These are phyloP conservation scores for Syrphus vitripennis DNA, from an alignment of 2,888 invertebrate species.

Conservation along the genomic window DNA sequence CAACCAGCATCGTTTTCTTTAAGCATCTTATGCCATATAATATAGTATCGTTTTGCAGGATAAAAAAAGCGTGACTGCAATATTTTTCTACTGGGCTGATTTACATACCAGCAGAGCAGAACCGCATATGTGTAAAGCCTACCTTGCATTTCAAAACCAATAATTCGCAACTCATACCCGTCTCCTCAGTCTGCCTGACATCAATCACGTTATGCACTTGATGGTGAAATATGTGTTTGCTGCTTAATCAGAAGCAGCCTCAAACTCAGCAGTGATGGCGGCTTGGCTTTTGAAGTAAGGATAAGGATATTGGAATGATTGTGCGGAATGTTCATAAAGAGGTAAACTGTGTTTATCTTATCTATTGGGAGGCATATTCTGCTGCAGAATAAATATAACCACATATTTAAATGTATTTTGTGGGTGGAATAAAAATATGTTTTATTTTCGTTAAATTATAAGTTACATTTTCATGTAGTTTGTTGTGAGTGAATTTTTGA, in stretches of 20 bases:
- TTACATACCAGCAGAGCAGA: slow-evolving; percentile 59
- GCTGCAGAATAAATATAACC: slow-evolving; percentile 27
- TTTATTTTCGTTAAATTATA: neutral
- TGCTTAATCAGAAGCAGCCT: slow-evolving; percentile 55
- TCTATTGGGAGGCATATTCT: slow-evolving; percentile 46
- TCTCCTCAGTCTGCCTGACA: neutral
- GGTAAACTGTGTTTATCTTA: slow-evolving; percentile 30
- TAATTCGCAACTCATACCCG: neutral
- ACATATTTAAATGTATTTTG: slow-evolving; percentile 4
- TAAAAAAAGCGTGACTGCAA: slow-evolving; percentile 73
- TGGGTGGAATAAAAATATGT: neutral
- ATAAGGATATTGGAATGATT: neutral
- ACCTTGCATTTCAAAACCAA: slow-evolving; percentile 10
- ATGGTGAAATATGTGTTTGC: slow-evolving; percentile 67
- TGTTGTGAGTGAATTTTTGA: neutral
- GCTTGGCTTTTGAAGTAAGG: slow-evolving; percentile 22
- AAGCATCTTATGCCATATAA: slow-evolving; percentile 49
- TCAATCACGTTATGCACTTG: slow-evolving; percentile 66
- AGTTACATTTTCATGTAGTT: neutral
- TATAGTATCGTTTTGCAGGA: slow-evolving; percentile 69
- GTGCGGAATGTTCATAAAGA: neutral
- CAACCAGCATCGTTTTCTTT: slow-evolving; percentile 69
- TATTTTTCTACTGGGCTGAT: slow-evolving; percentile 72
- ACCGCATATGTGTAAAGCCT: slow-evolving; percentile 46
- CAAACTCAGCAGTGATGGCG: slow-evolving; percentile 24